Evolutionary conservation across 2,113 vertebrate species (phyloP), one percentile per base, ranked within the genome.

Genomic region (Azemiops feae): DNA sequence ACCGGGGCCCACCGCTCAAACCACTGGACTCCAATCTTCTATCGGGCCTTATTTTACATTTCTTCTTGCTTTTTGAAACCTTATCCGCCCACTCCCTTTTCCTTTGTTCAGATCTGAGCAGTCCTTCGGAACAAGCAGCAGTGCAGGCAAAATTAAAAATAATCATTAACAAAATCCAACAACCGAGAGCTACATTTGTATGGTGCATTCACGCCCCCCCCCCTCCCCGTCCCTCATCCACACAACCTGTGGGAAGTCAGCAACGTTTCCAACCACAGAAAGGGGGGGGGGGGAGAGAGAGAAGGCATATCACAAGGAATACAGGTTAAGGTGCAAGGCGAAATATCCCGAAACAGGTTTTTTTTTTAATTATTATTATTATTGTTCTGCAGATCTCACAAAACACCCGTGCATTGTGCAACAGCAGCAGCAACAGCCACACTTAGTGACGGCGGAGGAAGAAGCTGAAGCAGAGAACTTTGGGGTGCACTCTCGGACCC

Each of bases 111-210:
- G 50, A n/a, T 43, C 27, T 0, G 91, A 95, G 90, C 91, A 74
- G 27, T 0, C 43, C 87, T 93, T 92, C 64, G 92, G 92, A 95
- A 91, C 93, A 27, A 92, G 89, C 50, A 96, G 96, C 95, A 55
- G 87, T 93, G 89, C 81, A 90, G 57, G 55, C 43, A 34, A 64
- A 92, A 89, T 22, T 55, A 47, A 55, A 74, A 4, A 43, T 5
- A 23, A 91, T 89, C 34, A 12, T 12, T 6, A 57, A 55, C 25
- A n/a, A 34, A 74, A 60, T 47, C 89, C 81, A 81, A 93, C 39
- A 53, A 39, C 88, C 0, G 34, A 55, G 2, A 1, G 94, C 34
- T 25, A n/a, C 74, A 50, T 4, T 90, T 91, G 60, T 34, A 50
- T 47, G 94, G 87, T 93, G 74, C 74, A 81, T 81, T 81, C 34